A percentile compares a stretch with the other conserved stretches of the same genome.
These are phyloP conservation scores for Drosophila sproati DNA, from an alignment of 1,140 invertebrate genomes.

Conservation along the genomic window DNA sequence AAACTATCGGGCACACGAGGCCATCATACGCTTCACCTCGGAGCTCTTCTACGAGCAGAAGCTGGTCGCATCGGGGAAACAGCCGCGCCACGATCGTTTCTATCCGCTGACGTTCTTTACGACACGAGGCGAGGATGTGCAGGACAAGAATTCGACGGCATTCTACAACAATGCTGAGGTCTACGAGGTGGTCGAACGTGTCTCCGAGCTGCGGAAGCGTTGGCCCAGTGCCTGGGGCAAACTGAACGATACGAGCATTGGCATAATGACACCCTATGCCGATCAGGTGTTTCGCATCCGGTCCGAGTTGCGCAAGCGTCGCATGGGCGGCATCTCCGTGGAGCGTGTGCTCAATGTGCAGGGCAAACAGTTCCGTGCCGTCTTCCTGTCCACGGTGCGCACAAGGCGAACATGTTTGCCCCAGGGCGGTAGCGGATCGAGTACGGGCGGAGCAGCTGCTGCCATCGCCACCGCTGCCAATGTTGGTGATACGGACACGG, in stretches of 20 bases:
- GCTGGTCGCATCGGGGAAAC: constrained; percentile 89
- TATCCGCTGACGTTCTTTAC: constrained; percentile 94
- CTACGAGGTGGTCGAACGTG: constrained; percentile 91
- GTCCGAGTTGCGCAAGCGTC: constrained; percentile 90
- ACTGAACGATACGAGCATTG: constrained; percentile 90
- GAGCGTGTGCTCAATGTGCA: constrained; percentile 95
- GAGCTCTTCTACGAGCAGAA: constrained; percentile 93
- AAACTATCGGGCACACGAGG: constrained; percentile 94
- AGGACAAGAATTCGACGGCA: constrained; percentile 92
- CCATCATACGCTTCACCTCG: constrained; percentile 92
- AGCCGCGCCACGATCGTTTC: constrained; percentile 88
- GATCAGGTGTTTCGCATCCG: constrained; percentile 92
- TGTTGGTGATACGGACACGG: constrained; percentile 86
- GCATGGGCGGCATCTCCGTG: constrained; percentile 91
- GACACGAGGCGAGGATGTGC: constrained; percentile 91
- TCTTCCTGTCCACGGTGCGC: constrained; percentile 93
- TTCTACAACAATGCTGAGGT: constrained; percentile 95
- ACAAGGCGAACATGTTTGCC: constrained; percentile 90
- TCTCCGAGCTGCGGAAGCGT: constrained; percentile 88
- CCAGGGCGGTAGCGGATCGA: constrained; percentile 48
- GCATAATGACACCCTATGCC: constrained; percentile 94
- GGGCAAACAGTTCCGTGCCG: constrained; percentile 94
- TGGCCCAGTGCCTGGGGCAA: constrained; percentile 92
- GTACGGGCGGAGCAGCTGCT: constrained; percentile 40
- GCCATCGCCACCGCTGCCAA: constrained; percentile 65